Percentiles rank a stretch among this genome's conserved stretches.
Evolutionary conservation across 1,140 invertebrate species (phyloP).

Genomic region (Monochamus saltuarius): DNA sequence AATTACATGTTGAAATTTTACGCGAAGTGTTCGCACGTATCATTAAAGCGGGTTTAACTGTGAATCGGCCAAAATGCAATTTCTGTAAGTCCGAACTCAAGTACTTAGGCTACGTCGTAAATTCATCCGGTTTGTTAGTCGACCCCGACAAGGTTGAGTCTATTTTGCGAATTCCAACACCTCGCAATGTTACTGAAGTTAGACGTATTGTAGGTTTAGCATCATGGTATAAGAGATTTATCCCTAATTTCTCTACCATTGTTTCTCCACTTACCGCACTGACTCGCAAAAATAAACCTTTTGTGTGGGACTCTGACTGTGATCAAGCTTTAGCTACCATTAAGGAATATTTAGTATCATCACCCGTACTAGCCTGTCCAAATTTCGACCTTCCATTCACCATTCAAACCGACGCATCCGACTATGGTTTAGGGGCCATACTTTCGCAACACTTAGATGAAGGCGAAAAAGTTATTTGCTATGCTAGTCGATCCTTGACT

Average conservation of each 20-base stretch:
- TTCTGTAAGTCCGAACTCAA: slow-evolving; percentile 41
- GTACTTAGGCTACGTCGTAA: slow-evolving; percentile 48
- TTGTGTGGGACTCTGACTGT: slow-evolving; percentile 12
- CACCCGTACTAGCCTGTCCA: slow-evolving; percentile 25
- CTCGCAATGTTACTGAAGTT: slow-evolving; percentile 35
- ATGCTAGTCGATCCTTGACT: slow-evolving; percentile 47
- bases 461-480: slow-evolving; percentile 44
- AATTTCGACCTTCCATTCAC: slow-evolving; percentile 25
- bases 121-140: slow-evolving; percentile 38
- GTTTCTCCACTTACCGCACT: slow-evolving; percentile 35
- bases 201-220: slow-evolving; percentile 53
- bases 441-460: slow-evolving; percentile 34
- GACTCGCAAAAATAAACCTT: slow-evolving; percentile 27
- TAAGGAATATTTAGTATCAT: slow-evolving; percentile 10
- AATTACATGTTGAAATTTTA: slow-evolving; percentile 4
- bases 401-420: slow-evolving; percentile 34
- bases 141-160: slow-evolving; percentile 48
- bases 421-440: slow-evolving; percentile 37
- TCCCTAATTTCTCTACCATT: slow-evolving; percentile 45
- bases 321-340: slow-evolving; percentile 11
- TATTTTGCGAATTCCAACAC: slow-evolving; percentile 28
- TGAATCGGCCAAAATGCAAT: slow-evolving; percentile 43
- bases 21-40: slow-evolving; percentile 2
- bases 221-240: slow-evolving; percentile 50
- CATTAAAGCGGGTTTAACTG: slow-evolving; percentile 16